A percentile compares a stretch with the other conserved stretches of the same genome.
Evolutionary conservation across 2,797 vertebrate species (phyloP).

Genomic region (Sebastes steindachneri): DNA sequence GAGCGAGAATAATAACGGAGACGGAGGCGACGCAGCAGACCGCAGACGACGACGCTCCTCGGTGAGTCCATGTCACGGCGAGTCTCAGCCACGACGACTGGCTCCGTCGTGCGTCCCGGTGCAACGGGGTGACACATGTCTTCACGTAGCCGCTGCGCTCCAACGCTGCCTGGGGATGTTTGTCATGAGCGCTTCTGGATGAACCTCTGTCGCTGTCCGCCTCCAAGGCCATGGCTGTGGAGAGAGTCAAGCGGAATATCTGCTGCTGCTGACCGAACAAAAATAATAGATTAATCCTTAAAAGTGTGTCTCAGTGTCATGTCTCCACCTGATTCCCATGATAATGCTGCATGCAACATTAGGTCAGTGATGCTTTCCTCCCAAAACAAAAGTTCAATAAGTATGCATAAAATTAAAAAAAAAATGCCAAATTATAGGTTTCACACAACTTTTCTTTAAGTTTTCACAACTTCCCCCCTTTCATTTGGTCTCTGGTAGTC

Average conservation of each 20-base stretch:
- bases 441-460: constrained; percentile 41
- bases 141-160: constrained; percentile 76
- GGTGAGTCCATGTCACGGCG: constrained; percentile 73
- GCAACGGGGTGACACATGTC: constrained; percentile 72
- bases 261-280: constrained; percentile 7
- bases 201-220: constrained; percentile 63
- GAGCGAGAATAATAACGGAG: constrained; percentile 72
- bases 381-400: constrained; percentile 9
- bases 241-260: constrained; percentile 17
- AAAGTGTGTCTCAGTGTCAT: constrained; percentile 13
- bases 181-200: constrained; percentile 68
- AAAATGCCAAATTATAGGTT: background rate
- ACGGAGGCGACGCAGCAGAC: constrained; percentile 81
- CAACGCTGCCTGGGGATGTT: constrained; percentile 66
- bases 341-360: background rate
- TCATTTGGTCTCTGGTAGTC: constrained; percentile 38
- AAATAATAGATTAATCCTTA: constrained; percentile 12
- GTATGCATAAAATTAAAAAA: background rate
- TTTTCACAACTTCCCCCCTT: constrained; percentile 37
- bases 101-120: constrained; percentile 54
- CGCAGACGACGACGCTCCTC: constrained; percentile 78
- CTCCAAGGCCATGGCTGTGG: constrained; percentile 71
- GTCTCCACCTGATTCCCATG: constrained; percentile 6
- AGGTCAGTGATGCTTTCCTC: background rate
- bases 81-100: constrained; percentile 71